Evolutionary conservation across 2,888 invertebrate species (phyloP).

Genomic region (Andrena haemorrhoa): DNA sequence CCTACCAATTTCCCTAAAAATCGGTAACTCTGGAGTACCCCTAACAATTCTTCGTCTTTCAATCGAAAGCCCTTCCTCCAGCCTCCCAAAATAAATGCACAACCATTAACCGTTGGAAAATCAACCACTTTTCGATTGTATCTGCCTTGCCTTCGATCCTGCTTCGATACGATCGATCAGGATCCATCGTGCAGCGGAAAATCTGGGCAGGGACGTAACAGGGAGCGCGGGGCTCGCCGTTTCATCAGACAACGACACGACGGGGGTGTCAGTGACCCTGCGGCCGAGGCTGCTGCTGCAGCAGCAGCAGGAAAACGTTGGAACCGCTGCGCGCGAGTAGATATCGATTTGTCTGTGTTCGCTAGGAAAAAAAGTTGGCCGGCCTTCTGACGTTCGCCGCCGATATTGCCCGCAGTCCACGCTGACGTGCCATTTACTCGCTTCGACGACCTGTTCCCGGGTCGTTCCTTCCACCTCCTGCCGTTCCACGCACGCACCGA

Average conservation of each 20-base stretch:
- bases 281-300: conserved; percentile 64
- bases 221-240: conserved; percentile 38
- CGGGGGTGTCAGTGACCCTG: conserved; percentile 72
- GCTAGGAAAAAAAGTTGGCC: conserved; percentile 70
- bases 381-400: conserved; percentile 70
- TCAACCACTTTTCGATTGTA: neutral
- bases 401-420: conserved; percentile 68
- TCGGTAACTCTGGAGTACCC: neutral
- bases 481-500: conserved; percentile 35
- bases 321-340: conserved; percentile 70
- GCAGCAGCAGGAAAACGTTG: conserved; percentile 71
- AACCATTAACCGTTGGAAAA: no score
- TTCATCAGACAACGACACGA: conserved; percentile 56
- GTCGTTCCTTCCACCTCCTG: conserved; percentile 36
- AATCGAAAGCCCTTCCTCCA: neutral
- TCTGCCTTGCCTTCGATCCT: neutral
- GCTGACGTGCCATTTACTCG: conserved; percentile 66
- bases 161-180: neutral
- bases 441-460: conserved; percentile 49
- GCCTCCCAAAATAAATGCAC: neutral
- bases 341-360: conserved; percentile 75
- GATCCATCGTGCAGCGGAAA: neutral
- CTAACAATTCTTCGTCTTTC: neutral
- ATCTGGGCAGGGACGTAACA: neutral
- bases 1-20: neutral